Evolutionary conservation across 2,888 invertebrate genomes (phyloP).

Genomic region (Parthenolecanium corni): DNA sequence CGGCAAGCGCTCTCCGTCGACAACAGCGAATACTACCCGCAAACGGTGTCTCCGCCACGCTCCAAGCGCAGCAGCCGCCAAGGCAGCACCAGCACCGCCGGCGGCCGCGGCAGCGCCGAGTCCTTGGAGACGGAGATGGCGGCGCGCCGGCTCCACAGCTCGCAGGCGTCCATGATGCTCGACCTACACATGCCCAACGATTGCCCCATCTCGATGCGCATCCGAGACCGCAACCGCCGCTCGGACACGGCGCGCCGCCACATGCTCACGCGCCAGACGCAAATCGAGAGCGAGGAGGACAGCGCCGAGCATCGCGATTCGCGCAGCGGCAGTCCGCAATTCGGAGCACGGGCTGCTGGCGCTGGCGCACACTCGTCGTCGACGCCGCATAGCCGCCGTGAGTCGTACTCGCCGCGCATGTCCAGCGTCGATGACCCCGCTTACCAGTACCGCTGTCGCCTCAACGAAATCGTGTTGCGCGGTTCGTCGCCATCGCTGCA

Average conservation of each 20-base stretch:
- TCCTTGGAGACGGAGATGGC: constrained; percentile 22
- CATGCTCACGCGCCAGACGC: constrained; percentile 61
- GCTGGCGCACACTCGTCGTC: constrained; percentile 11
- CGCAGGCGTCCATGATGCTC: constrained; percentile 60
- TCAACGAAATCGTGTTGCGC: constrained; percentile 12
- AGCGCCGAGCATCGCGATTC: constrained; percentile 6
- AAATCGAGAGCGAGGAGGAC: constrained; percentile 53
- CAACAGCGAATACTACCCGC: constrained; percentile 41
- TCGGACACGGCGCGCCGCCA: constrained; percentile 58
- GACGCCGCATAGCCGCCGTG: constrained; percentile 27
- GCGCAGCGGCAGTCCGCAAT: constrained; percentile 17
- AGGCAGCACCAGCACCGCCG: constrained; percentile 27
- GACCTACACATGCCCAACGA: constrained; percentile 57
- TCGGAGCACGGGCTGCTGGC: not conserved
- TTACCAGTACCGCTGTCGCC: constrained; percentile 3
- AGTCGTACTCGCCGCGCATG: constrained; percentile 23
- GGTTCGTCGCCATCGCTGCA: constrained; percentile 25
- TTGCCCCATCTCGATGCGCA: constrained; percentile 44
- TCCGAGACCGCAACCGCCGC: constrained; percentile 50
- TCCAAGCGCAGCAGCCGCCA: constrained; percentile 33
- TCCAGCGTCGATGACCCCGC: constrained; percentile 16
- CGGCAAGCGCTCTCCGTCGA: constrained; percentile 76
- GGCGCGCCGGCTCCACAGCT: constrained; percentile 23
- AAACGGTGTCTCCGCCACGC: constrained; percentile 34
- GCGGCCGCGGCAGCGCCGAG: constrained; percentile 29